Evolutionary conservation across 2,888 invertebrate genomes (phyloP).

Genomic region (Troides helena): DNA sequence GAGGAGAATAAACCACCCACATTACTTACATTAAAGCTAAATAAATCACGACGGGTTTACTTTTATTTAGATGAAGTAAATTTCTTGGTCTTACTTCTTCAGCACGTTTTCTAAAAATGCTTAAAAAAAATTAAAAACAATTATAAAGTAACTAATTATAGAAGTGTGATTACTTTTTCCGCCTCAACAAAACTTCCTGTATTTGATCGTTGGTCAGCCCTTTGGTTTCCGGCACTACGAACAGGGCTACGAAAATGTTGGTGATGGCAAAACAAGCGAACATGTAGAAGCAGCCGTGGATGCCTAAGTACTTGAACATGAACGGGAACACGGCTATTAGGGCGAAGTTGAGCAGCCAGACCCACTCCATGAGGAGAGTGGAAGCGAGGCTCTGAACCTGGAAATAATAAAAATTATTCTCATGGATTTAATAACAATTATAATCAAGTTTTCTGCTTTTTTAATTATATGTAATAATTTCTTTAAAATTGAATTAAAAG

Average conservation of each 20-base stretch:
- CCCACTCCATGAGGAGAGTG: conserved; percentile 62
- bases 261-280: conserved; percentile 52
- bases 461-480: no score
- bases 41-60: no score
- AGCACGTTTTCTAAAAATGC: no score
- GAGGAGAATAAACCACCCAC: no score
- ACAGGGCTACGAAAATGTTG: conserved; percentile 50
- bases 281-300: conserved; percentile 61
- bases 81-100: no score
- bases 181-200: conserved; percentile 44
- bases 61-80: no score
- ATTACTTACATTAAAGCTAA: no score
- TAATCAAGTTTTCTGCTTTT: no score
- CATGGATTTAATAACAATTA: background rate
- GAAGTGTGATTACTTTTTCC: conserved; percentile 29
- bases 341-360: conserved; percentile 68
- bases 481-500: no score
- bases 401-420: background rate
- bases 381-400: conserved; percentile 69
- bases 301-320: conserved; percentile 50
- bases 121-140: no score
- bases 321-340: conserved; percentile 64
- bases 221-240: conserved; percentile 72
- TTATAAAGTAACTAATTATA: no score
- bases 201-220: conserved; percentile 66